phyloP scores from a whole-genome alignment of 2,797 vertebrate genomes.

The Cuculus canorus region DNA sequence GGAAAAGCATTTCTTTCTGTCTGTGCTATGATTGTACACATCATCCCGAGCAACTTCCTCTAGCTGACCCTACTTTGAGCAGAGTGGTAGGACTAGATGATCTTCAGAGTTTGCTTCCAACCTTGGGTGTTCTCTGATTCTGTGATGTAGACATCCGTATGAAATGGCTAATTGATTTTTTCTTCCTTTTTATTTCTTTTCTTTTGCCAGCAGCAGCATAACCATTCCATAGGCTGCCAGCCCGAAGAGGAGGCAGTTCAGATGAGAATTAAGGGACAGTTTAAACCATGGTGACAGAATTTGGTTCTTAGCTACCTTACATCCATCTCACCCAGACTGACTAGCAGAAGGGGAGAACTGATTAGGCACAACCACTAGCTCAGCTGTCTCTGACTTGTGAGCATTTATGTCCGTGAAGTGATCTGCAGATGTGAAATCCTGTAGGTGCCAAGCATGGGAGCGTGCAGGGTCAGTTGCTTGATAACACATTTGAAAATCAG shows the following conservation, averaged over 20 bases:
- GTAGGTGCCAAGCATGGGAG: neutral
- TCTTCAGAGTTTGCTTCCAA: neutral
- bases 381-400: neutral
- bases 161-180: neutral
- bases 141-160: neutral
- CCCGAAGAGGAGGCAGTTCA: neutral
- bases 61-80: neutral
- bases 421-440: neutral
- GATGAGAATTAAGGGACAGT: neutral
- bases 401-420: neutral
- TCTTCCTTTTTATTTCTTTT: neutral
- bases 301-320: neutral
- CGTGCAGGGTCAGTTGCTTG: neutral
- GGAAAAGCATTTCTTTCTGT: neutral
- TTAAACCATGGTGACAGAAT: neutral
- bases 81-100: accelerated
- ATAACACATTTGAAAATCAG: neutral
- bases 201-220: neutral
- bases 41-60: neutral
- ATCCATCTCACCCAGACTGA: neutral
- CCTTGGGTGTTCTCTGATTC: neutral
- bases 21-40: neutral
- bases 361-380: neutral
- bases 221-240: neutral
- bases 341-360: neutral